Base-by-base conservation (phyloP, 1,140 invertebrate species). In the Asobara japonica region DNA sequence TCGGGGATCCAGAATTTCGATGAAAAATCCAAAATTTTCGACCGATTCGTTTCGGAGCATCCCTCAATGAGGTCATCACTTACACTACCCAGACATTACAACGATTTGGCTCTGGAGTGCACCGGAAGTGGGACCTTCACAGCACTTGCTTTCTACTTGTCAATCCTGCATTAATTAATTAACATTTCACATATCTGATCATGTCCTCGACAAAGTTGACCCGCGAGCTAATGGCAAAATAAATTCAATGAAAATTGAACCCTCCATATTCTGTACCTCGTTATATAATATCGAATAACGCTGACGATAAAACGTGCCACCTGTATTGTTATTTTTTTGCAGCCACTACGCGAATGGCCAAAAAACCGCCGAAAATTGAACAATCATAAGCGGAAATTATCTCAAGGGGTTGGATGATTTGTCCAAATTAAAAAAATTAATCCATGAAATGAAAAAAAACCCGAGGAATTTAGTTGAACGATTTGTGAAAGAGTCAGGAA, bases 381-480 rank as follows among this genome's bases (percentile, higher is more conserved):
- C n/a, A n/a, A n/a, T 38, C 2, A 38, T 38, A n/a, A 38, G 3
- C n/a, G 36, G 7, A 38, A 38, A 13, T 38, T 38, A 1, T 7
- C 36, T 38, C 36, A 38, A 38, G 10, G n/a, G 7, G n/a, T 38
- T 38, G 10, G 2, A 8, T n/a, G 36, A 38, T 38, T 13, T 38
- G 10, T 4, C n/a, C 36, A 1, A 5, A 16, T 11, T 45, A 33
- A 33, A 33, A 6, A 33, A 33, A 33, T 33, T 33, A 33, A 33
- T 33, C 41, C 1, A 45, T 16, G 41, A 1, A 1, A 45, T 2
- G 5, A 45, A 45, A 45, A 45, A 45, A 38, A 38, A 4, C 18
- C 41, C 41, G 51, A 56, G 22, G 51, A 56, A 56, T 56, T 56
- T 56, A 56, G 51, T 56, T 56, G 6, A 51, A 13, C 11, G 51